phyloP scores from a whole-genome alignment of 1,140 invertebrate species.

The Zaprionus lachaisei region DNA sequence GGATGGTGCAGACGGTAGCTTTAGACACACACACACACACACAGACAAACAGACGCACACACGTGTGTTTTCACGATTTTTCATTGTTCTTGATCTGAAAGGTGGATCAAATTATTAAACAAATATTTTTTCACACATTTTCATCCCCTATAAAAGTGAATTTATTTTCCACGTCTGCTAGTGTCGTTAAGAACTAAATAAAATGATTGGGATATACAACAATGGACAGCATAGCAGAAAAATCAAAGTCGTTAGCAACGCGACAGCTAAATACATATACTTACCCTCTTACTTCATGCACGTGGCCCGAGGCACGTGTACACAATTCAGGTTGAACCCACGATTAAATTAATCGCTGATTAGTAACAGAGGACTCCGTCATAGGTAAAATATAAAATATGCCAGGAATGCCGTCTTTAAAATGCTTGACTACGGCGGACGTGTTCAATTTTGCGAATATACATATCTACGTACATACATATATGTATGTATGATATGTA shows the following conservation, averaged over 20 bases:
- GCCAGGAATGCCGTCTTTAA: slow-evolving; percentile 10
- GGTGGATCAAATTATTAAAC: slow-evolving; percentile 62
- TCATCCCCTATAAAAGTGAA: slow-evolving; percentile 63
- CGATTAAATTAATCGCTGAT: slow-evolving; percentile 84
- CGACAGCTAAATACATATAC: slow-evolving; percentile 55
- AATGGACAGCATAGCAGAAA: slow-evolving; percentile 55
- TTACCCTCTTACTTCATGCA: slow-evolving; percentile 71
- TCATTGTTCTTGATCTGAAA: slow-evolving; percentile 52
- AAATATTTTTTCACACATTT: slow-evolving; percentile 76
- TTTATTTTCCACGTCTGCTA: slow-evolving; percentile 66
- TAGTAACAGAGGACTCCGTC: slow-evolving; percentile 75
- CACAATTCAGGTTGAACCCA: slow-evolving; percentile 81
- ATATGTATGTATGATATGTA: neutral
- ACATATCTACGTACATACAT: neutral
- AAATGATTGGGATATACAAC: slow-evolving; percentile 72
- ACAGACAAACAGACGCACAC: slow-evolving; percentile 21
- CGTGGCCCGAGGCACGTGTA: slow-evolving; percentile 76
- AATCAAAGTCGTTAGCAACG: slow-evolving; percentile 74
- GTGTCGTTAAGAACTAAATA: slow-evolving; percentile 77
- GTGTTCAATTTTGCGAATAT: slow-evolving; percentile 3
- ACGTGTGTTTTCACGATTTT: slow-evolving; percentile 53
- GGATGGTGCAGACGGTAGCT: slow-evolving; percentile 33
- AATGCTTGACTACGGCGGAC: slow-evolving; percentile 3
- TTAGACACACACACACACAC: slow-evolving; percentile 50
- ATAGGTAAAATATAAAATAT: slow-evolving; percentile 50